A percentile compares a stretch with the other conserved stretches of the same genome.
phyloP scores from a whole-genome alignment of 2,113 vertebrate genomes.

The Embiotoca jacksoni region DNA sequence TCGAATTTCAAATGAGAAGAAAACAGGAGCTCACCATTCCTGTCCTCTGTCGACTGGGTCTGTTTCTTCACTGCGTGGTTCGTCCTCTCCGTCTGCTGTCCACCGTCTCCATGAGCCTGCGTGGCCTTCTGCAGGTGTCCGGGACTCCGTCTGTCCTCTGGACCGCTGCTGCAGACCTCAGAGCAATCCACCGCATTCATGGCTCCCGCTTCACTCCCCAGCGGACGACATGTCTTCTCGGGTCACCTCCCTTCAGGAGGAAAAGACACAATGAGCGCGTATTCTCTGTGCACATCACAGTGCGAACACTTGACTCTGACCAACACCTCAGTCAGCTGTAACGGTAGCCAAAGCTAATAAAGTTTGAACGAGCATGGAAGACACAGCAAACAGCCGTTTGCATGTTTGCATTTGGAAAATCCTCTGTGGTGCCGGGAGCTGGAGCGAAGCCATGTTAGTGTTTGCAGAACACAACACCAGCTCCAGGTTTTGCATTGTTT shows the following conservation, averaged over 20 bases:
- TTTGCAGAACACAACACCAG: conserved; percentile 67
- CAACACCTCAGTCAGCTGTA: conserved; percentile 36
- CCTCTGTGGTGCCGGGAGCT: conserved; percentile 27
- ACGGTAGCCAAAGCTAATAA: conserved; percentile 48
- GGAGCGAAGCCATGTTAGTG: conserved; percentile 61
- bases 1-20: background rate
- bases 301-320: conserved; percentile 30
- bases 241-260: conserved; percentile 58
- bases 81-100: conserved; percentile 63
- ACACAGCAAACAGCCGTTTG: conserved; percentile 51
- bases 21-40: conserved; percentile 77
- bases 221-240: conserved; percentile 54
- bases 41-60: conserved; percentile 52
- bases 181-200: conserved; percentile 82
- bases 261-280: conserved; percentile 27
- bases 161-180: conserved; percentile 48
- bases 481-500: conserved; percentile 70
- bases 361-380: conserved; percentile 59
- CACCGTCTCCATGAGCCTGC: conserved; percentile 53
- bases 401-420: conserved; percentile 58
- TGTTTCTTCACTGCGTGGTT: conserved; percentile 61
- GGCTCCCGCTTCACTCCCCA: conserved; percentile 72
- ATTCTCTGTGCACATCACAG: conserved; percentile 18
- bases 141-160: conserved; percentile 45
- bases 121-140: conserved; percentile 68